Percentiles rank a stretch among this genome's conserved stretches.
phyloP scores from a whole-genome alignment of 64 coral and sea anemone species.

The Montipora efflorescens region DNA sequence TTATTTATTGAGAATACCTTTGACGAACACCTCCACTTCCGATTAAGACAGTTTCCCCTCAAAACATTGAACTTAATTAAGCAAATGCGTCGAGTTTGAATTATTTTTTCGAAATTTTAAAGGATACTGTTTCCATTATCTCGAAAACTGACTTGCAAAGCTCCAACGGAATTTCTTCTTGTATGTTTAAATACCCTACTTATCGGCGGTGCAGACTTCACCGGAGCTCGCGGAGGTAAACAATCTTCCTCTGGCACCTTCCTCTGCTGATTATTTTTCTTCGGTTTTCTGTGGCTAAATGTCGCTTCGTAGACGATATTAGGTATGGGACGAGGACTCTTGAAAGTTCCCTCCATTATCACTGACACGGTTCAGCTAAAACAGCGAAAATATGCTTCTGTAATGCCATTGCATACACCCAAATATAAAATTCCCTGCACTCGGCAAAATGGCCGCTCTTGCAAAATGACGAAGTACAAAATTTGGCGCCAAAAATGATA shows the following conservation, averaged over 20 bases:
- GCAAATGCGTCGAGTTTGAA: no score
- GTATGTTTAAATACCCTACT: conserved; percentile 97
- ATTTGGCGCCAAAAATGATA: conserved; percentile 70
- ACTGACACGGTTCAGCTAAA: not conserved
- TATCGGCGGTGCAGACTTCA: conserved; percentile 97
- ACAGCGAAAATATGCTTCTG: conserved; percentile 2
- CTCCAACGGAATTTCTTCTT: conserved; percentile 80
- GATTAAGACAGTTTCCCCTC: no score
- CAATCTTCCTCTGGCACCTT: conserved; percentile 70
- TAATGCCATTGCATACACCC: not conserved
- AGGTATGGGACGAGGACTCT: conserved; percentile 91
- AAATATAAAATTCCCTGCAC: not conserved
- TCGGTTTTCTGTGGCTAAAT: conserved; percentile 91
- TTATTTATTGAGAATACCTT: no score
- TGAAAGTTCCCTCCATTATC: conserved; percentile 75
- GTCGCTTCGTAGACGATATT: conserved; percentile 77
- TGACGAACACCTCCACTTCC: no score
- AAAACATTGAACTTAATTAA: no score
- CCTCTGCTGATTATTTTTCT: conserved; percentile 58
- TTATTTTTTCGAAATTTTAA: conserved; percentile 20
- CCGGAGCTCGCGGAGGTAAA: conserved; percentile 94
- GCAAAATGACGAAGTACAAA: conserved; percentile 15
- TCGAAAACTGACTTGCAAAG: conserved; percentile 91
- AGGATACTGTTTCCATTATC: conserved; percentile 95
- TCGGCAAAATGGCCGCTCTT: conserved; percentile 34